These are phyloP conservation scores for Zosterops lateralis DNA, from an alignment of 2,113 vertebrate genomes.

Conservation along the genomic window DNA sequence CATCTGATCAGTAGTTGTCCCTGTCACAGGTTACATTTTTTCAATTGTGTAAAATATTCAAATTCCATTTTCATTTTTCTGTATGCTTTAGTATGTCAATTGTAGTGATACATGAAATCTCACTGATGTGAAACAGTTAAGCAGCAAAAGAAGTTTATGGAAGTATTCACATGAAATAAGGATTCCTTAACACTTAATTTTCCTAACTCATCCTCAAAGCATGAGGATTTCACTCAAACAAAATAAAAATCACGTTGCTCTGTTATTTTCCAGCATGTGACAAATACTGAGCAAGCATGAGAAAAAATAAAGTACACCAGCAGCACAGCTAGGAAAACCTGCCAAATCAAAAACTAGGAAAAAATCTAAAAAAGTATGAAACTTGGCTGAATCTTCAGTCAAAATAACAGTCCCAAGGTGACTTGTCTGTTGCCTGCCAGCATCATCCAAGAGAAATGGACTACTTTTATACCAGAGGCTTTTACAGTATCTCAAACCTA, in stretches of 20 bases:
- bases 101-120: background rate
- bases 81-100: background rate
- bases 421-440: background rate
- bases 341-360: background rate
- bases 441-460: background rate
- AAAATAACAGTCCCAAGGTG: background rate
- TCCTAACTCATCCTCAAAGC: background rate
- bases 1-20: background rate
- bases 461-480: background rate
- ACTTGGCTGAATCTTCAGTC: background rate
- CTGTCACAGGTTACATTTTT: background rate
- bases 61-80: background rate
- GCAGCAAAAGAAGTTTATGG: background rate
- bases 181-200: background rate
- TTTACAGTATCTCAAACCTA: background rate
- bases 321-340: background rate
- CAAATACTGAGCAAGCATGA: background rate
- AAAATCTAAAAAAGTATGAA: background rate
- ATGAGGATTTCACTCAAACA: background rate
- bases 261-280: background rate
- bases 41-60: background rate
- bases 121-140: background rate
- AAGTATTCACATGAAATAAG: background rate
- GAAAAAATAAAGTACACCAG: background rate
- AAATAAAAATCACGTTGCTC: background rate